Evolutionary conservation across 2,888 invertebrate genomes (phyloP).

Genomic region (Dexiosoma caninum): DNA sequence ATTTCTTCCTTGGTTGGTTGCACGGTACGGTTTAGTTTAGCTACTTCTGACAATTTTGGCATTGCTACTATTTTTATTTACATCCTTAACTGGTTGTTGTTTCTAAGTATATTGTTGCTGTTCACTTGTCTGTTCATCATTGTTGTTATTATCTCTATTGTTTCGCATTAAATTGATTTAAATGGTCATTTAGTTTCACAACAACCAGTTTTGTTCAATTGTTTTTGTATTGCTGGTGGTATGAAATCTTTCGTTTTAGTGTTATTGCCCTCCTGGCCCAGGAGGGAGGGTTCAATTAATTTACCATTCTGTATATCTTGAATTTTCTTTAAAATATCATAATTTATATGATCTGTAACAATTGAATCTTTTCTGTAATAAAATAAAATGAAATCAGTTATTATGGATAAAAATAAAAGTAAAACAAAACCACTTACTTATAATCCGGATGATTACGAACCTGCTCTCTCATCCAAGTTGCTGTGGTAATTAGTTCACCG

Average conservation of each 20-base stretch:
- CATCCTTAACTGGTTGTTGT: constrained; percentile 15
- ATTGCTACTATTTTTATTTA: constrained; percentile 28
- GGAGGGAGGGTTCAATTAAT: constrained; percentile 85
- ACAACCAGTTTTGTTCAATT: constrained; percentile 73
- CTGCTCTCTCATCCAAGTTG: constrained; percentile 95
- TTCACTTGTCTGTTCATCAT: background rate
- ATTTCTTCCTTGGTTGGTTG: background rate
- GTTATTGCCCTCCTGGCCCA: constrained; percentile 85
- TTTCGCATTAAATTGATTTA: constrained; percentile 21
- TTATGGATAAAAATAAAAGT: too few species aligned
- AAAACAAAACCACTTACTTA: constrained; percentile 80
- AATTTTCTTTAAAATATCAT: constrained; percentile 90
- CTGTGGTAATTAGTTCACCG: constrained; percentile 94
- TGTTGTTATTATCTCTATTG: constrained; percentile 12
- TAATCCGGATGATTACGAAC: constrained; percentile 92
- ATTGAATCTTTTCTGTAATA: constrained; percentile 88
- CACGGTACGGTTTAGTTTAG: background rate
- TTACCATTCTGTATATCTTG: constrained; percentile 85
- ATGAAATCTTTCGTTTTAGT: constrained; percentile 92
- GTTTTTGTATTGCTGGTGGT: constrained; percentile 86
- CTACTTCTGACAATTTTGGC: constrained; percentile 24
- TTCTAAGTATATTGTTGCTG: background rate
- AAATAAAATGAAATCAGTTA: background rate
- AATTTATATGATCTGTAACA: constrained; percentile 92
- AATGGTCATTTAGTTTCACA: constrained; percentile 73